Evolutionary conservation across 2,888 invertebrate species (phyloP), one percentile per base, ranked within the genome.

Genomic region (Scrobipalpa costella): DNA sequence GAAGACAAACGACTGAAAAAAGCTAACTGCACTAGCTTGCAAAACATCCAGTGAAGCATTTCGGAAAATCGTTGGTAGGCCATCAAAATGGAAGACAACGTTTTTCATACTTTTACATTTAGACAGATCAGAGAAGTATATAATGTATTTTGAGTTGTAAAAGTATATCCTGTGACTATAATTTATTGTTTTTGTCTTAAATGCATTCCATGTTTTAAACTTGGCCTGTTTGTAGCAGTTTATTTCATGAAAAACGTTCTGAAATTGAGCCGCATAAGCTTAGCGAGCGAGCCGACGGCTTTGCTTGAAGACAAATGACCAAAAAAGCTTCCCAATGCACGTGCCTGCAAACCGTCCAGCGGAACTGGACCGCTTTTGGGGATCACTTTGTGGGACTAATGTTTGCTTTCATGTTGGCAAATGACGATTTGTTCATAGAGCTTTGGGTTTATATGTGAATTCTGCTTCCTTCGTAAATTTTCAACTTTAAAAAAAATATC

Each of bases 251-350:
- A 55, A 57, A 65, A 62, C 62, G 62, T 63, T 61, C 64, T 64
- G 60, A 66, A 65, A 68, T 63, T 66, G 66, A 66, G 64, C 64
- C 17, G 61, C 58, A 61, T 65, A 62, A 63, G 67, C 66, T 67
- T 64, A 66, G 57, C 50, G 57, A 63, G 50, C 61, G 52, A 63
- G 55, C 33, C 62, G 27, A 34, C 40, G 65, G 68, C 67, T 68
- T 68, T 67, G 38, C 63, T 57, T 21, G 63, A 68, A 68, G 68
- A 68, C 64, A 68, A 68, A 68, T 62, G 66, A 63, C 63, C 65
- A 13, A 49, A 65, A 68, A 68, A 62, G 62, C 57, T 21, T 27
- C 49, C 17, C 13, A 47, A 57, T 57, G 55, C 57, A 19, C 44
- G 17, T 17, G 52, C 52, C 27, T 33, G 57, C 57, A 62, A 21